A percentile compares a stretch with the other conserved stretches of the same genome.
Conservation (phyloP, 1,140 invertebrate species). For the Diprion similis region DNA sequence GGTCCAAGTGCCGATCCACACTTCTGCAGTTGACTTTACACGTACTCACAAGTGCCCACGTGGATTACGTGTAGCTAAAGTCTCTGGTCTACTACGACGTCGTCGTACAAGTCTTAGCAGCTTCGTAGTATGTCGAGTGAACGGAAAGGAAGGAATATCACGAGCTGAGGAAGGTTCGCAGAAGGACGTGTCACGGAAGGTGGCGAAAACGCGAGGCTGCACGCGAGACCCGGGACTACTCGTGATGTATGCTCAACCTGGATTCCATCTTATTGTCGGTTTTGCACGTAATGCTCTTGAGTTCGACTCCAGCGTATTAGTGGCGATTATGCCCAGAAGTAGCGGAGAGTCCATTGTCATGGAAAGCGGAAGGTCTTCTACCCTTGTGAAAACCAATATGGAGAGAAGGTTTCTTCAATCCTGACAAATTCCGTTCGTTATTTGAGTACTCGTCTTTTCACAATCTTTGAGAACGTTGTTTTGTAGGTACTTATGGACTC, state of each 20-base stretch:
- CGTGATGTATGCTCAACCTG: background rate
- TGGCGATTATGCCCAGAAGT: constrained; percentile 13
- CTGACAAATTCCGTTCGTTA: too few species aligned
- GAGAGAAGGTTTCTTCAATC: too few species aligned
- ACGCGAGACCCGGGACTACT: background rate
- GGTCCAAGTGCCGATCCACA: background rate
- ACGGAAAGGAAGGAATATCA: background rate
- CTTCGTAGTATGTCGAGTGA: background rate
- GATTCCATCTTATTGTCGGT: background rate
- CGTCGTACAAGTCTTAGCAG: too few species aligned
- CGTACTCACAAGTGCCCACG: background rate
- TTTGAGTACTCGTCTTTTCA: too few species aligned
- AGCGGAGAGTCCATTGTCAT: background rate
- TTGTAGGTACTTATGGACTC: too few species aligned
- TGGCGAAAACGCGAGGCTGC: constrained; percentile 29
- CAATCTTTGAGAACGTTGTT: too few species aligned
- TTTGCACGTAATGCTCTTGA: constrained; percentile 4
- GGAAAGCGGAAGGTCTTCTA: too few species aligned
- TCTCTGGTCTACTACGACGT: too few species aligned
- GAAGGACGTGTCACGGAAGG: constrained; percentile 59
- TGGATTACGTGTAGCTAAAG: constrained; percentile 54
- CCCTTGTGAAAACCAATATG: too few species aligned
- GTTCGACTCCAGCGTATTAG: background rate
- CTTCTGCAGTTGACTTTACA: background rate
- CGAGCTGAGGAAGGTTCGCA: constrained; percentile 40